phyloP scores from a whole-genome alignment of 1,140 invertebrate genomes.

The Drosophila punjabiensis region DNA sequence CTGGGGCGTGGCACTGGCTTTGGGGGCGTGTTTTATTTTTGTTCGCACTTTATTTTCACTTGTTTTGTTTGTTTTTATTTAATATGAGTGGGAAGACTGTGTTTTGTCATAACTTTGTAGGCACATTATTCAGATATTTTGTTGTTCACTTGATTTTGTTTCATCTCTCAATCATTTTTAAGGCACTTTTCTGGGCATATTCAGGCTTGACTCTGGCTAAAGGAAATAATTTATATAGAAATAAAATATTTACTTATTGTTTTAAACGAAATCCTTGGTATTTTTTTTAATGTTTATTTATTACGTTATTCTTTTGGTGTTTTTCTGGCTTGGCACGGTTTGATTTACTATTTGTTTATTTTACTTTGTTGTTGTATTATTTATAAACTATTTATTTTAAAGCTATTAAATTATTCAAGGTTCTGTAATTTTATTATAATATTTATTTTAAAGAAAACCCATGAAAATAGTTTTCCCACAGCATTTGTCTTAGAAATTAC shows the following conservation, averaged over 20 bases:
- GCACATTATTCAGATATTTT: conserved; percentile 52
- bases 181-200: conserved; percentile 69
- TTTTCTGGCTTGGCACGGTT: background rate
- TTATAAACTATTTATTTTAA: background rate
- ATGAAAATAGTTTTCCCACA: background rate
- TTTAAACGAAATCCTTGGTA: background rate
- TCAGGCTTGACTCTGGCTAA: conserved; percentile 24
- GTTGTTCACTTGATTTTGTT: background rate
- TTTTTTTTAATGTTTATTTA: background rate
- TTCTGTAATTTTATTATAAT: background rate
- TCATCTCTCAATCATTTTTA: conserved; percentile 40
- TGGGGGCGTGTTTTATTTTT: conserved; percentile 12
- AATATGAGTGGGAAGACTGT: conserved; percentile 39
- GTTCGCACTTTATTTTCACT: conserved; percentile 38
- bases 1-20: conserved; percentile 48
- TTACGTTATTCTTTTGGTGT: background rate
- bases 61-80: conserved; percentile 4
- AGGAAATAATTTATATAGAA: background rate
- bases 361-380: too few species aligned
- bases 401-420: background rate
- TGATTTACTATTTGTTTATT: too few species aligned
- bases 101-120: conserved; percentile 45
- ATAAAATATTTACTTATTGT: background rate
- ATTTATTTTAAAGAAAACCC: background rate
- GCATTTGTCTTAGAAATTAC: background rate